Percentiles rank a stretch among this genome's conserved stretches.
phyloP scores from a whole-genome alignment of 2,113 vertebrate species.

The Leptobrachium leishanense region DNA sequence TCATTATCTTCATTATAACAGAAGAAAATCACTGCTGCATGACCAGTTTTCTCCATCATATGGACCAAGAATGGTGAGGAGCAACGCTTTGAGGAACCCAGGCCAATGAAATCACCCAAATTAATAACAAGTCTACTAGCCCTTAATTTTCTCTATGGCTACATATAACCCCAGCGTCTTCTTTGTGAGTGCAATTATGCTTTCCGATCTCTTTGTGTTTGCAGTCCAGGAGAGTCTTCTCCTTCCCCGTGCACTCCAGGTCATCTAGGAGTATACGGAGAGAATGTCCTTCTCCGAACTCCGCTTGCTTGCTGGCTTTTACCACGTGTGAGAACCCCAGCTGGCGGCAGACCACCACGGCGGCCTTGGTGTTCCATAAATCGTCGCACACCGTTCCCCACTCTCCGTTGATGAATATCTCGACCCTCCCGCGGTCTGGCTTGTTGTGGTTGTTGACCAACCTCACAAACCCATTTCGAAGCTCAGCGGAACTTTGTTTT shows the following conservation, averaged over 20 bases:
- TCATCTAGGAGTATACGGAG: constrained; percentile 86
- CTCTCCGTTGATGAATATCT: constrained; percentile 72
- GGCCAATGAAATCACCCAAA: background rate
- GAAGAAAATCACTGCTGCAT: no score
- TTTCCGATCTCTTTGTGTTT: constrained; percentile 69
- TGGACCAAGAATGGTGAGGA: no score
- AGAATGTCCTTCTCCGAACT: constrained; percentile 79
- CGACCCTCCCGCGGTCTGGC: constrained; percentile 75
- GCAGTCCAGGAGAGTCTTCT: constrained; percentile 81
- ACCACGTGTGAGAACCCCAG: constrained; percentile 75
- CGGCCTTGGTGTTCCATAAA: constrained; percentile 72
- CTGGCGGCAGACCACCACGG: constrained; percentile 84
- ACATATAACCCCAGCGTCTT: constrained; percentile 88
- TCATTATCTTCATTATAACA: no score
- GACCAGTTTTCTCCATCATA: no score
- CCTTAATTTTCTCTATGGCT: constrained; percentile 54
- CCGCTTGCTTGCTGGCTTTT: constrained; percentile 77
- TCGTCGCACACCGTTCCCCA: constrained; percentile 95
- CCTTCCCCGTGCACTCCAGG: constrained; percentile 76
- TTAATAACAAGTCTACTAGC: background rate
- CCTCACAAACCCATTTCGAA: constrained; percentile 69
- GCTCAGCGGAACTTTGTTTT: fast-evolving
- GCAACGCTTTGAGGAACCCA: no score
- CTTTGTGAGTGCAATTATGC: constrained; percentile 86
- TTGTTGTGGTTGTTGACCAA: constrained; percentile 63